These are phyloP conservation scores for Theonella swinhoei DNA, from an alignment of 37 sponge, comb jelly and placozoan species.

Conservation along the genomic window DNA sequence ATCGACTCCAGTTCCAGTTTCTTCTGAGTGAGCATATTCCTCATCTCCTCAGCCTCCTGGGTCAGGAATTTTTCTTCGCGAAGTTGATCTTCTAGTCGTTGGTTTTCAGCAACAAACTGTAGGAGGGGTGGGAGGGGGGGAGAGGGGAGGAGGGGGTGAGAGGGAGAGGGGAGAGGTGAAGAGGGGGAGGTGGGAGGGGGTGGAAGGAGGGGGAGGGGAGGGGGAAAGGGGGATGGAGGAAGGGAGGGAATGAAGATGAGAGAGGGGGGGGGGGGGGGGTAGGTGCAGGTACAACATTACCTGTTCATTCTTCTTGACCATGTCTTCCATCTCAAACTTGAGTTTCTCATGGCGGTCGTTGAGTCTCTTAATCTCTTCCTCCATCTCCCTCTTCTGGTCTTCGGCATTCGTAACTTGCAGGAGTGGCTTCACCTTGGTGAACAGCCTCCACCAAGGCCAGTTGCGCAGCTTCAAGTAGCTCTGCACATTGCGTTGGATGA, in stretches of 20 bases:
- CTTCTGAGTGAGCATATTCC: conserved; percentile 79
- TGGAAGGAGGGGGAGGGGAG: no score
- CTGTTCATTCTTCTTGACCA: conserved; percentile 73
- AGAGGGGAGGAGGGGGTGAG: not conserved
- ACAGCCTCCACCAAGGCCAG: conserved; percentile 99
- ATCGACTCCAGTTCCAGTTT: conserved; percentile 90
- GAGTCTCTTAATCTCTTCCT: conserved; percentile 88
- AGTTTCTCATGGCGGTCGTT: conserved; percentile 76
- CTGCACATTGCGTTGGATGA: conserved; percentile 94
- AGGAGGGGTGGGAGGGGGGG: not conserved
- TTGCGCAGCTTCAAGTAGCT: conserved; percentile 97
- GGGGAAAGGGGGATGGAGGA: no score
- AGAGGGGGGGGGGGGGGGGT: no score
- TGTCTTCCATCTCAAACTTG: conserved; percentile 64
- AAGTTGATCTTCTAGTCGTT: conserved; percentile 84
- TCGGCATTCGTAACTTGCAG: conserved; percentile 95
- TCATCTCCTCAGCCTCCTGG: conserved; percentile 94
- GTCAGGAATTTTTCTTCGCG: conserved; percentile 88
- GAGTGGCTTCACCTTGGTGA: conserved; percentile 98
- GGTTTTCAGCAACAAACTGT: conserved; percentile 53
- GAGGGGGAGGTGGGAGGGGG: no score
- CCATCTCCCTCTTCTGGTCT: conserved; percentile 90
- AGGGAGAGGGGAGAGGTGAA: no score
- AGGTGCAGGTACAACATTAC: no score
- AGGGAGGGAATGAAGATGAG: no score